phyloP scores from a whole-genome alignment of 2,888 invertebrate genomes.

The Hermodice carunculata region DNA sequence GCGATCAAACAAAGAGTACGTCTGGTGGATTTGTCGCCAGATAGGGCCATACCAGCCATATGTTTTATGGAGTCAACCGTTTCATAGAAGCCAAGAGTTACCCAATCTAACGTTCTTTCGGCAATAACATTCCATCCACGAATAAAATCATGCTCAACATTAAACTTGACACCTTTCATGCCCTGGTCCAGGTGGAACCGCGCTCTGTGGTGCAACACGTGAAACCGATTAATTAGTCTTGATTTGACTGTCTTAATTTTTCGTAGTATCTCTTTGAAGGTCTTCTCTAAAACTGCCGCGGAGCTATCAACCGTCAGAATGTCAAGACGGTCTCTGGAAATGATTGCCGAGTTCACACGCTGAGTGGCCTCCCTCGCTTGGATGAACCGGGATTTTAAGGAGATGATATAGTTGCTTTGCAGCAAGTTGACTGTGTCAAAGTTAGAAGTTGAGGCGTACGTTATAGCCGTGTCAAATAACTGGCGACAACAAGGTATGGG shows the following conservation, averaged over 20 bases:
- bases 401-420: no score
- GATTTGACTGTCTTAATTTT: not conserved
- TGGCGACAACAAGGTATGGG: conserved; percentile 53
- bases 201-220: not conserved
- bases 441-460: conserved; percentile 52
- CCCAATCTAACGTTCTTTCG: conserved; percentile 19
- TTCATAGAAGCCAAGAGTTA: conserved; percentile 15
- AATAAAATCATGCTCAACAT: conserved; percentile 24
- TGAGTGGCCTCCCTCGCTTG: no score
- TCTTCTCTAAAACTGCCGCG: not conserved
- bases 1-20: no score
- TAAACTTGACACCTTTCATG: conserved; percentile 19
- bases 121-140: conserved; percentile 21
- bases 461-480: conserved; percentile 52
- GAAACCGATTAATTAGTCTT: not conserved
- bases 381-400: no score
- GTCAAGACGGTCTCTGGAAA: no score
- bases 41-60: no score
- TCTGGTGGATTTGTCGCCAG: no score
- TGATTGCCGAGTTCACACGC: no score
- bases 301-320: no score
- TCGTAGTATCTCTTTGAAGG: not conserved
- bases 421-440: conserved; percentile 45
- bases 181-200: conserved; percentile 18
- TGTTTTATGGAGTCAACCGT: no score